Evolutionary conservation across 2,113 vertebrate genomes (phyloP).

Genomic region (Triplophysa dalaica): DNA sequence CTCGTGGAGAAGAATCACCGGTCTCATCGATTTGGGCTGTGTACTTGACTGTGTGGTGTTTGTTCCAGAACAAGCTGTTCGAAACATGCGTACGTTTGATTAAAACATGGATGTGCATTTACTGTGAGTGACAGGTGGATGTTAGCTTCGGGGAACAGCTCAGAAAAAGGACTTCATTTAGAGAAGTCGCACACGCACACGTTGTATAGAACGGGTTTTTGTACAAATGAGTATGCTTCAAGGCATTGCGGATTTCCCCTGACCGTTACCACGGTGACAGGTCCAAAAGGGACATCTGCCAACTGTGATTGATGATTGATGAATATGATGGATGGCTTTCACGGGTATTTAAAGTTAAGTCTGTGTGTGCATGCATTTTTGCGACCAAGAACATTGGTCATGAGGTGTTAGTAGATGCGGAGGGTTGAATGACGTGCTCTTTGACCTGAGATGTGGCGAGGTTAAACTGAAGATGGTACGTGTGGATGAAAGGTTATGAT

Average conservation of each 20-base stretch:
- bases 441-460: conserved; percentile 15
- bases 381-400: conserved; percentile 20
- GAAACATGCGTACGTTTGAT: conserved; percentile 28
- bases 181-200: background rate
- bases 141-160: conserved; percentile 15
- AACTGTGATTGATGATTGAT: conserved; percentile 46
- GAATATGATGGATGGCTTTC: conserved; percentile 49
- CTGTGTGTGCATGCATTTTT: conserved; percentile 15
- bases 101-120: conserved; percentile 43
- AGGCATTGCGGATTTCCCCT: conserved; percentile 18
- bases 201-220: background rate
- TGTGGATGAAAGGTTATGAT: conserved; percentile 27
- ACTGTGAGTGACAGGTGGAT: conserved; percentile 31
- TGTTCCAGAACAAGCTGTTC: conserved; percentile 19
- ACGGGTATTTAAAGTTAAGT: background rate
- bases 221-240: background rate
- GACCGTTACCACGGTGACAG: conserved; percentile 23
- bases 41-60: conserved; percentile 10
- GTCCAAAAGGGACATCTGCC: conserved; percentile 40
- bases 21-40: conserved; percentile 20
- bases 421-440: background rate
- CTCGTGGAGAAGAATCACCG: conserved; percentile 18
- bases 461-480: conserved; percentile 14
- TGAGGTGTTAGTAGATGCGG: background rate
- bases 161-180: conserved; percentile 10